Evolutionary conservation across 1,140 invertebrate genomes (phyloP).

Genomic region (Ctenoplectra terminalis): DNA sequence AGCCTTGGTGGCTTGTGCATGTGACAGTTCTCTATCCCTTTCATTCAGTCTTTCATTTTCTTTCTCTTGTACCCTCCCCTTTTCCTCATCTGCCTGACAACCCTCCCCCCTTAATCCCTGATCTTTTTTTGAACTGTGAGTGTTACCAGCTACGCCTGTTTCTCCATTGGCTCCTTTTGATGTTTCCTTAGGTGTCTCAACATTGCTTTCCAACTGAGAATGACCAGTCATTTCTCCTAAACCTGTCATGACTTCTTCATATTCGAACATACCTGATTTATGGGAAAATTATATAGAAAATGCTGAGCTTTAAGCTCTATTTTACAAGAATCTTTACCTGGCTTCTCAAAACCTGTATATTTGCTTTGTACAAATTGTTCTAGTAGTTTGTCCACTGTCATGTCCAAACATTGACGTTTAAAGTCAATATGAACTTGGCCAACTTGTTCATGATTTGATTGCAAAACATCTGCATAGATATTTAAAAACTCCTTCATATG

Average conservation of each 20-base stretch:
- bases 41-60: constrained; percentile 70
- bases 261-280: constrained; percentile 77
- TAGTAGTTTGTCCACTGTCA: constrained; percentile 95
- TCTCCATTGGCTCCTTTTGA: constrained; percentile 80
- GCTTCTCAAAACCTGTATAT: constrained; percentile 95
- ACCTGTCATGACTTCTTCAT: constrained; percentile 85
- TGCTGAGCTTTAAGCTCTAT: constrained; percentile 5
- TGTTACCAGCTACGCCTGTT: constrained; percentile 82
- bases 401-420: constrained; percentile 93
- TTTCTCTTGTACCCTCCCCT: constrained; percentile 78
- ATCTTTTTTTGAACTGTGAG: constrained; percentile 79
- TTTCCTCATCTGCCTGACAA: constrained; percentile 73
- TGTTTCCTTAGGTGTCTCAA: constrained; percentile 74
- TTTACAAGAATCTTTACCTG: constrained; percentile 84
- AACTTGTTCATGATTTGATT: constrained; percentile 94
- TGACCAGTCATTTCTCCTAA: constrained; percentile 77
- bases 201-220: constrained; percentile 65
- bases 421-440: constrained; percentile 96
- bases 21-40: constrained; percentile 77
- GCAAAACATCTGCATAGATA: constrained; percentile 93
- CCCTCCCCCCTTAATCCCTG: constrained; percentile 78
- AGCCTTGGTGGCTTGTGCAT: constrained; percentile 86
- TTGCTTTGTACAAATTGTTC: constrained; percentile 95
- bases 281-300: constrained; percentile 11
- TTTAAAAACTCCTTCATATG: constrained; percentile 98